Percentiles rank a stretch among this genome's conserved stretches.
These are phyloP conservation scores for Abscondita cerata DNA, from an alignment of 2,888 invertebrate genomes.

Conservation along the genomic window DNA sequence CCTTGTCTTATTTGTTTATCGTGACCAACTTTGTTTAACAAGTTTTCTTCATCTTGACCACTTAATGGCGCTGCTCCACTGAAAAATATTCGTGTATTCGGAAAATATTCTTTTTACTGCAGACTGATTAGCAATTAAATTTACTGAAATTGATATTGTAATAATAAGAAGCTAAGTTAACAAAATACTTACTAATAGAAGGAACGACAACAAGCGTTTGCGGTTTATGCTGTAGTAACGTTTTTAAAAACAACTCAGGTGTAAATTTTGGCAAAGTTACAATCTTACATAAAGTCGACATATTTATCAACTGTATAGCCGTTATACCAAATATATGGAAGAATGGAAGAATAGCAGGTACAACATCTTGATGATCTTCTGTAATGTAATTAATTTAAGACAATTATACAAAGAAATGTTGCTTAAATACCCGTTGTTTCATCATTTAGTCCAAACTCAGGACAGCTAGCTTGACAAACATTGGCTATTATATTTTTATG, in stretches of 20 bases:
- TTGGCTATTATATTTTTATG: constrained; percentile 66
- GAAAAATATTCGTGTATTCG: constrained; percentile 55
- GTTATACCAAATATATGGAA: constrained; percentile 82
- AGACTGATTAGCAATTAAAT: constrained; percentile 66
- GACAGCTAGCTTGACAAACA: constrained; percentile 11
- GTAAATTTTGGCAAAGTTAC: constrained; percentile 78
- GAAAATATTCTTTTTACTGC: constrained; percentile 59
- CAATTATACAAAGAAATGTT: neutral
- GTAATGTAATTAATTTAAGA: constrained; percentile 39
- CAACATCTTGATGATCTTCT: constrained; percentile 66
- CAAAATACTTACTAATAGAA: constrained; percentile 73
- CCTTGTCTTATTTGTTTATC: constrained; percentile 47
- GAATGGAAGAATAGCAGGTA: constrained; percentile 77
- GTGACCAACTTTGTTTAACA: constrained; percentile 43
- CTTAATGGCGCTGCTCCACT: constrained; percentile 62
- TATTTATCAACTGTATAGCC: neutral
- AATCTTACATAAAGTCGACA: constrained; percentile 65
- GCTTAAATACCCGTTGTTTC: constrained; percentile 10
- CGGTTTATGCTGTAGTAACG: constrained; percentile 68
- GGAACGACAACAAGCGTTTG: constrained; percentile 76
- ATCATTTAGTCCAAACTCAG: neutral
- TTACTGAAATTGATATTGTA: constrained; percentile 59
- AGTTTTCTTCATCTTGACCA: constrained; percentile 48
- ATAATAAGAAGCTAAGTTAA: neutral
- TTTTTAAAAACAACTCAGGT: constrained; percentile 69